These are phyloP conservation scores for Gnathonemus echidnorhynchus DNA, from an alignment of 2,113 vertebrate species.

Conservation along the genomic window DNA sequence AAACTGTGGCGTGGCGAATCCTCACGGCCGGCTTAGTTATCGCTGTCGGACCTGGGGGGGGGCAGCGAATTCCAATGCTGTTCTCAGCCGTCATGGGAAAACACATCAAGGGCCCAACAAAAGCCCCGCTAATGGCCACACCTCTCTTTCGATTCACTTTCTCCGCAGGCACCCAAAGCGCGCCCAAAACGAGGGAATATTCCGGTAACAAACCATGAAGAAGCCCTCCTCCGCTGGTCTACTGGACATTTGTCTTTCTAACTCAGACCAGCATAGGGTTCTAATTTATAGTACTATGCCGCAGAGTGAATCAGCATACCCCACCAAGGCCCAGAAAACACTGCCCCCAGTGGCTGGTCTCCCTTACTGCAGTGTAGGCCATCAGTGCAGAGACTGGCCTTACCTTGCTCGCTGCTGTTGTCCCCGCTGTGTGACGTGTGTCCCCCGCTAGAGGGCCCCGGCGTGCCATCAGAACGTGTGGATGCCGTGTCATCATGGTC, in stretches of 20 bases:
- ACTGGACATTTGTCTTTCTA: neutral
- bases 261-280: neutral
- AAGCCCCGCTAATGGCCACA: slow-evolving; percentile 26
- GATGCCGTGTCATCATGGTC: slow-evolving; percentile 97
- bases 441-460: slow-evolving; percentile 93
- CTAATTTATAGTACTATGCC: neutral
- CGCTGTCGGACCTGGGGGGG: neutral
- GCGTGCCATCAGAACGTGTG: slow-evolving; percentile 91
- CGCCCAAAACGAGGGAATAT: neutral
- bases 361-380: neutral
- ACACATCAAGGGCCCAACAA: neutral
- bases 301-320: neutral
- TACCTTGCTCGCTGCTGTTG: slow-evolving; percentile 99
- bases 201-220: neutral
- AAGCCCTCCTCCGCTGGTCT: neutral
- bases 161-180: neutral
- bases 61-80: neutral
- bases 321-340: neutral
- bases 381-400: slow-evolving; percentile 32
- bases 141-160: slow-evolving; percentile 22
- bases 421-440: slow-evolving; percentile 98
- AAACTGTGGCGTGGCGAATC: neutral
- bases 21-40: neutral
- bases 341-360: neutral
- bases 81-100: neutral